These are phyloP conservation scores for Oryzias sinensis DNA, from an alignment of 2,797 vertebrate species.

Conservation along the genomic window DNA sequence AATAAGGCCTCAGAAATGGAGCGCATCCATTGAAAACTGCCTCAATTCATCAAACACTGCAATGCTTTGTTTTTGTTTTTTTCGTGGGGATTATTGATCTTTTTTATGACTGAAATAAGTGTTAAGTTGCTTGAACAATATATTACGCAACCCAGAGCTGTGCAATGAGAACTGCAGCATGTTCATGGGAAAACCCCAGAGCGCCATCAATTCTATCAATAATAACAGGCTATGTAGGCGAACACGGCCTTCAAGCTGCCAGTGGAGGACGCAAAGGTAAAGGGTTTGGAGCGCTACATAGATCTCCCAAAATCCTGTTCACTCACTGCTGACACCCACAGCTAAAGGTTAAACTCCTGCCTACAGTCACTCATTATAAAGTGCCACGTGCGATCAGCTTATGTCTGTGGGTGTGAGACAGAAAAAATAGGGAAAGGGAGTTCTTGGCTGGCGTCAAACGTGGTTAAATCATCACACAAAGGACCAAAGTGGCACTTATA, in stretches of 20 bases:
- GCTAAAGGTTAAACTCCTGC: slow-evolving; percentile 57
- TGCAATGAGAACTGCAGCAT: background rate
- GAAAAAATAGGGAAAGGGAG: slow-evolving; percentile 26
- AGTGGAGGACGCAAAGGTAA: background rate
- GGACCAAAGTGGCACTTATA: slow-evolving; percentile 69
- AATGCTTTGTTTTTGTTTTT: slow-evolving; percentile 9
- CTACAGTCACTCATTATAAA: slow-evolving; percentile 53
- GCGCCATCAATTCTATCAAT: slow-evolving; percentile 29
- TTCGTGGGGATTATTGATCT: slow-evolving; percentile 31
- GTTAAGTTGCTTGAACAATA: slow-evolving; percentile 15
- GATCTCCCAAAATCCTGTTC: slow-evolving; percentile 27
- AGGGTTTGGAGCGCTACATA: slow-evolving; percentile 19
- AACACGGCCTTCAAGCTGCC: slow-evolving; percentile 31
- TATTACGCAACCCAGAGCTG: slow-evolving; percentile 2
- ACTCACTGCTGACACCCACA: slow-evolving; percentile 13
- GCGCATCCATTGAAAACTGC: slow-evolving; percentile 42
- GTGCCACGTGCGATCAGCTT: slow-evolving; percentile 26
- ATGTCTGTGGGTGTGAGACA: slow-evolving; percentile 30
- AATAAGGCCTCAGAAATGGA: slow-evolving; percentile 38
- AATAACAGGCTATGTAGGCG: slow-evolving; percentile 31
- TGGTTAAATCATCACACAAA: slow-evolving; percentile 66
- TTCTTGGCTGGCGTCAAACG: slow-evolving; percentile 53
- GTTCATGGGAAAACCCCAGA: slow-evolving; percentile 21
- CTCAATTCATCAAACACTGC: slow-evolving; percentile 20
- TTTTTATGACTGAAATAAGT: slow-evolving; percentile 16